A percentile compares a stretch with the other conserved stretches of the same genome.
Evolutionary conservation across 2,113 vertebrate species (phyloP).

Genomic region (Rhegmatorhina hoffmannsi): DNA sequence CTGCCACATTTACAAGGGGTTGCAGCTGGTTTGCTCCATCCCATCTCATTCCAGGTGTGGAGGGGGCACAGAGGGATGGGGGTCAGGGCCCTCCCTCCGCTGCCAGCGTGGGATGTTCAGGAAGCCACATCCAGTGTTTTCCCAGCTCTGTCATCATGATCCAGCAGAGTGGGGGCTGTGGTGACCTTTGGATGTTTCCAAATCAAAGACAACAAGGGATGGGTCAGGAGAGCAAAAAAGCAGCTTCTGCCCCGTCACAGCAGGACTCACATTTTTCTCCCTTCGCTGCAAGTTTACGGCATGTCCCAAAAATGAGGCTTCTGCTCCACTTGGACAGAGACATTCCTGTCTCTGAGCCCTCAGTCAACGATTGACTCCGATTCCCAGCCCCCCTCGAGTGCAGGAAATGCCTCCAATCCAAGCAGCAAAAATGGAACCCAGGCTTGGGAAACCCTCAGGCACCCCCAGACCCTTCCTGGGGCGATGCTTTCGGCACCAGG

Average conservation of each 20-base stretch:
- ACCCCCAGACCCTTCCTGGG: rapidly evolving
- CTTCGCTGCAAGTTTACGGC: background rate
- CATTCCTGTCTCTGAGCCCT: rapidly evolving
- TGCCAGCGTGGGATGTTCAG: background rate
- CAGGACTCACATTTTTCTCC: background rate
- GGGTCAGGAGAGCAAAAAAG: background rate
- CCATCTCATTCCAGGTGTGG: rapidly evolving
- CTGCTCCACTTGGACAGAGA: background rate
- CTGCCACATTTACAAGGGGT: background rate
- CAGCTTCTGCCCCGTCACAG: background rate
- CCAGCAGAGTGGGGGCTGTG: background rate
- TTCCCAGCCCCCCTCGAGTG: background rate
- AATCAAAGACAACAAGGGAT: background rate
- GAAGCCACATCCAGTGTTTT: rapidly evolving
- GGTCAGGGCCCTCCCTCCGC: rapidly evolving
- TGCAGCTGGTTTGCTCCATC: background rate
- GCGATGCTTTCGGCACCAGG: rapidly evolving
- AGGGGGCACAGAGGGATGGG: background rate
- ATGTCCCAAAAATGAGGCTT: slow-evolving; percentile 15
- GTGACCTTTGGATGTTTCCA: background rate
- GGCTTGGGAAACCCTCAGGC: rapidly evolving
- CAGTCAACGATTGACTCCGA: background rate
- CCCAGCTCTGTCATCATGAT: rapidly evolving
- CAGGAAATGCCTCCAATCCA: background rate
- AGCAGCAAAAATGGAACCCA: background rate